phyloP scores from a whole-genome alignment of 2,888 invertebrate genomes.

The Microctonus hyperodae region DNA sequence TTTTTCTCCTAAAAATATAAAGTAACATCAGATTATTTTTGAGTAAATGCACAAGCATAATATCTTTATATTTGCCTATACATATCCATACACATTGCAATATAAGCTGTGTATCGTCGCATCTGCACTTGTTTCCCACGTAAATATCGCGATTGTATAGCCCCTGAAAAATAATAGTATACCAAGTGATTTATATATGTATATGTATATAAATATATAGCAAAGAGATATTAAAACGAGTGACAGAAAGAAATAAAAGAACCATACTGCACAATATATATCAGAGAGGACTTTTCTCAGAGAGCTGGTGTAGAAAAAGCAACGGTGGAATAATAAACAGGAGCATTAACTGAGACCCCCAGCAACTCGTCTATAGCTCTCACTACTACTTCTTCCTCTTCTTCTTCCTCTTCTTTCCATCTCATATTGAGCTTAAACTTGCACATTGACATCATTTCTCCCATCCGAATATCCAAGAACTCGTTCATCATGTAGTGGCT shows the following conservation, averaged over 20 bases:
- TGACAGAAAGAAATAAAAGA: slow-evolving; percentile 9
- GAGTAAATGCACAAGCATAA: slow-evolving; percentile 44
- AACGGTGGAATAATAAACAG: slow-evolving; percentile 36
- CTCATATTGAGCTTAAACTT: not conserved
- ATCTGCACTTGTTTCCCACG: slow-evolving; percentile 58
- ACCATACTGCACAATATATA: slow-evolving; percentile 27
- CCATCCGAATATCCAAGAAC: slow-evolving; percentile 17
- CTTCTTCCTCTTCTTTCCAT: slow-evolving; percentile 44
- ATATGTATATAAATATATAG: not conserved
- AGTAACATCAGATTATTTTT: slow-evolving; percentile 38
- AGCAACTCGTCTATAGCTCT: slow-evolving; percentile 49
- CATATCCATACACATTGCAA: not conserved
- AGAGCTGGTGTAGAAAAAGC: slow-evolving; percentile 38
- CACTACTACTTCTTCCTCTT: too few species aligned
- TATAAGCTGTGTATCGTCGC: slow-evolving; percentile 23
- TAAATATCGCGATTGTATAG: slow-evolving; percentile 54
- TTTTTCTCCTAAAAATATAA: slow-evolving; percentile 17
- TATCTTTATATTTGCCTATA: slow-evolving; percentile 34
- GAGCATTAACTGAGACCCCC: slow-evolving; percentile 54
- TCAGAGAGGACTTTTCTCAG: slow-evolving; percentile 42
- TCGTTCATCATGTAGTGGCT: slow-evolving; percentile 40
- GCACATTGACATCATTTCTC: slow-evolving; percentile 8
- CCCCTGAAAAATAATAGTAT: slow-evolving; percentile 38
- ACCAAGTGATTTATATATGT: slow-evolving; percentile 26
- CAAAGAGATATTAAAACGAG: not conserved